These are phyloP conservation scores for Semaprochilodus insignis DNA, from an alignment of 2,797 vertebrate genomes.

Conservation along the genomic window DNA sequence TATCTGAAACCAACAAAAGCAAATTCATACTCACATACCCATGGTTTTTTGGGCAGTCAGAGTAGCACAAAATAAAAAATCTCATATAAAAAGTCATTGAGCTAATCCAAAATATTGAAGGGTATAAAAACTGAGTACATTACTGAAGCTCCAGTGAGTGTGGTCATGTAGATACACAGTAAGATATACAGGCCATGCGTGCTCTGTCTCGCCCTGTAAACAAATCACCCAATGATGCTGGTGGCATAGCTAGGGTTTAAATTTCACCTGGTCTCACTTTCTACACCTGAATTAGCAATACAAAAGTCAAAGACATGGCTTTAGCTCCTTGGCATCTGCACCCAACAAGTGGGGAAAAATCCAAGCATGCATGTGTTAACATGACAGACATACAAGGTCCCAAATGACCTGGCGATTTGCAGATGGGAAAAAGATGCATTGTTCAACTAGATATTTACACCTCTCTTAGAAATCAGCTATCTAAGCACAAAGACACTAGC, in stretches of 20 bases:
- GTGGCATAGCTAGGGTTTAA: not conserved
- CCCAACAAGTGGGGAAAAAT: not conserved
- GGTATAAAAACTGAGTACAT: not conserved
- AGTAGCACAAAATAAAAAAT: not conserved
- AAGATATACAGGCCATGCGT: not conserved
- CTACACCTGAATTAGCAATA: not conserved
- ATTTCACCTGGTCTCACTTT: slow-evolving; percentile 8
- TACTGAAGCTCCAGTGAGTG: not conserved
- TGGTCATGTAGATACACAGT: not conserved
- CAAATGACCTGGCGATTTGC: not conserved
- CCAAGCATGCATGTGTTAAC: not conserved
- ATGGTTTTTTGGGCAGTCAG: not conserved
- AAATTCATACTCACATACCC: not conserved
- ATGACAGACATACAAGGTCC: not conserved
- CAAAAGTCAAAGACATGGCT: not conserved
- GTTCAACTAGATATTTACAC: not conserved
- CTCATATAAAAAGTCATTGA: not conserved
- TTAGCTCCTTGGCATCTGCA: not conserved
- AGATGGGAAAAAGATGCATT: not conserved
- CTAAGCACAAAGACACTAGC: not conserved
- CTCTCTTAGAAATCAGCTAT: not conserved
- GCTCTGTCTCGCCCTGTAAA: slow-evolving; percentile 22
- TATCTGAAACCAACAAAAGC: not conserved
- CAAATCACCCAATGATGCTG: not conserved
- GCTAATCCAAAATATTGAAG: not conserved